phyloP scores from a whole-genome alignment of 2,888 invertebrate genomes.

The Epistrophe grossulariae region DNA sequence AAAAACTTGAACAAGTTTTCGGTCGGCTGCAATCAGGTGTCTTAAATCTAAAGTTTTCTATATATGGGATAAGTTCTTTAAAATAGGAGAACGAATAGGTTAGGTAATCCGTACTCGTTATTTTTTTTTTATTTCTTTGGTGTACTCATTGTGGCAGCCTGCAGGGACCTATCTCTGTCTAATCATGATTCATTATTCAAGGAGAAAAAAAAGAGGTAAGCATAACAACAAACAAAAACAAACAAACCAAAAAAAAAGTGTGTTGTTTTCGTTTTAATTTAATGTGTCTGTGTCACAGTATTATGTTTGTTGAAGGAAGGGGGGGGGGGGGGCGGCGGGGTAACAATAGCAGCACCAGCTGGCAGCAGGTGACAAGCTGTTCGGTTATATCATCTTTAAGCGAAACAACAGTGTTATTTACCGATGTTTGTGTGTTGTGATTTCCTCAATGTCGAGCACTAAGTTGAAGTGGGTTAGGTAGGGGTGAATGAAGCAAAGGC shows the following conservation, averaged over 20 bases:
- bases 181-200: neutral
- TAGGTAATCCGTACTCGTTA: no score
- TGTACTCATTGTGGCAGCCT: neutral
- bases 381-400: neutral
- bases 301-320: neutral
- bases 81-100: neutral
- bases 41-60: no score
- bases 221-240: constrained; percentile 11
- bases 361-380: constrained; percentile 4
- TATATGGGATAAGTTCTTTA: no score
- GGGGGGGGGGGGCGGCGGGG: neutral
- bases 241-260: constrained; percentile 2
- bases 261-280: constrained; percentile 40
- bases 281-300: constrained; percentile 31
- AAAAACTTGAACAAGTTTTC: no score
- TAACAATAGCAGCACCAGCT: neutral
- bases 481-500: neutral
- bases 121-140: neutral
- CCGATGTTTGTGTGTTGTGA: constrained; percentile 37
- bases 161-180: neutral
- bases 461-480: constrained; percentile 12
- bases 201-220: neutral
- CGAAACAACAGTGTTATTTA: constrained; percentile 13
- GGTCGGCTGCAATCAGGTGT: no score
- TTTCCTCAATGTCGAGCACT: constrained; percentile 27